Evolutionary conservation across 1,140 invertebrate species (phyloP).

Genomic region (Helicorthomorpha holstii): DNA sequence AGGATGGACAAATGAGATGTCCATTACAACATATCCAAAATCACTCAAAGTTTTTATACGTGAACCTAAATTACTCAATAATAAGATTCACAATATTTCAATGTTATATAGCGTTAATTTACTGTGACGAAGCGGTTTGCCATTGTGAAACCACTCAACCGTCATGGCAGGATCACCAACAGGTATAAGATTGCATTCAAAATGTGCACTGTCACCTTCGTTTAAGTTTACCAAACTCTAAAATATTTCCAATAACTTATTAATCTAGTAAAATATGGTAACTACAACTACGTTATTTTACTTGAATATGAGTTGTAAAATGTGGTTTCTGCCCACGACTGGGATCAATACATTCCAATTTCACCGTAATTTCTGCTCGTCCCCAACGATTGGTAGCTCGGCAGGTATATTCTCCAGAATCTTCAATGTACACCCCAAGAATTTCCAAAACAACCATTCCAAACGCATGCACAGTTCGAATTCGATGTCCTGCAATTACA

Average conservation of each 20-base stretch:
- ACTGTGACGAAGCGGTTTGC: constrained; percentile 65
- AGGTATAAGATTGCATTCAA: constrained; percentile 78
- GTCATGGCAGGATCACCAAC: constrained; percentile 85
- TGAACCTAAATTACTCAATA: constrained; percentile 29
- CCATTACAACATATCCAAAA: constrained; percentile 89
- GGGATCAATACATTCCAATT: constrained; percentile 65
- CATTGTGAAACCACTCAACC: constrained; percentile 92
- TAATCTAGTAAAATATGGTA: neutral
- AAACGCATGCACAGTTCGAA: constrained; percentile 80
- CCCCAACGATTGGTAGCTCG: constrained; percentile 75
- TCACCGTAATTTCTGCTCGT: constrained; percentile 64
- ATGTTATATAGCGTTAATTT: constrained; percentile 9
- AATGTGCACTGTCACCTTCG: constrained; percentile 80
- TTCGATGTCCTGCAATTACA: constrained; percentile 40
- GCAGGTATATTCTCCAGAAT: constrained; percentile 73
- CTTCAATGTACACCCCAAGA: constrained; percentile 69
- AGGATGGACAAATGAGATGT: constrained; percentile 82
- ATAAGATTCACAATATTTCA: constrained; percentile 14
- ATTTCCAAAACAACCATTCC: constrained; percentile 91
- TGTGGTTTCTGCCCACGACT: constrained; percentile 65
- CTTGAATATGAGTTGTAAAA: constrained; percentile 64
- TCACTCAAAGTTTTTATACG: constrained; percentile 88
- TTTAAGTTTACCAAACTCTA: constrained; percentile 66
- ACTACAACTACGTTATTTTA: constrained; percentile 6
- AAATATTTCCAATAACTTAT: constrained; percentile 7